Percentiles rank a stretch among this genome's conserved stretches.
Conservation (phyloP, 2,797 vertebrate genomes). For the Mastacembelus armatus region DNA sequence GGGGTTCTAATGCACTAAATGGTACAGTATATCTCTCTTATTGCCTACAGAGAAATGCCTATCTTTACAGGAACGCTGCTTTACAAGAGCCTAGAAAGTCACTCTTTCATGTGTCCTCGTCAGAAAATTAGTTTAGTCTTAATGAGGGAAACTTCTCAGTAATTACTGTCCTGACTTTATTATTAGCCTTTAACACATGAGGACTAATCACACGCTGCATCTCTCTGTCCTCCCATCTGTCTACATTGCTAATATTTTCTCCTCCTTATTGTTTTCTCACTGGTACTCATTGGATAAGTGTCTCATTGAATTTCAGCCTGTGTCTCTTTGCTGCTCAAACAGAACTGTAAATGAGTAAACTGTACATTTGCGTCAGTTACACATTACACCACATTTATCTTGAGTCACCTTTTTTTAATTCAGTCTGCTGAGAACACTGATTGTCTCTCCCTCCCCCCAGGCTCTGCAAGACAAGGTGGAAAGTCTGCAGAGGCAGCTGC, state of each 20-base stretch:
- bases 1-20: slow-evolving; percentile 18
- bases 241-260: slow-evolving; percentile 9
- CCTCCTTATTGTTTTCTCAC: slow-evolving; percentile 37
- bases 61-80: slow-evolving; percentile 30
- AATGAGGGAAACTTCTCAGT: slow-evolving; percentile 58
- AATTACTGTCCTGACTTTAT: slow-evolving; percentile 66
- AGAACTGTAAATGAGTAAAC: slow-evolving; percentile 23
- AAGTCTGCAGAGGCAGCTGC: slow-evolving; percentile 81
- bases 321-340: slow-evolving; percentile 7
- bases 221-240: slow-evolving; percentile 21
- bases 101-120: slow-evolving; percentile 43
- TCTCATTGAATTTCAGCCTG: slow-evolving; percentile 1
- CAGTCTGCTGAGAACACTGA: slow-evolving; percentile 33
- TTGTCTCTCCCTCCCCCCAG: slow-evolving; percentile 81
- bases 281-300: neutral
- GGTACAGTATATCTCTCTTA: slow-evolving; percentile 13
- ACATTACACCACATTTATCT: slow-evolving; percentile 23
- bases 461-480: slow-evolving; percentile 88
- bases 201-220: slow-evolving; percentile 48
- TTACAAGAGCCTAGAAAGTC: slow-evolving; percentile 30
- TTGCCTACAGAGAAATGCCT: slow-evolving; percentile 34
- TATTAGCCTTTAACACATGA: slow-evolving; percentile 62
- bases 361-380: slow-evolving; percentile 29
- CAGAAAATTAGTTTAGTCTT: slow-evolving; percentile 48
- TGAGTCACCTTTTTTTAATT: slow-evolving; percentile 23